These are phyloP conservation scores for Protobothrops flavoviridis DNA, from an alignment of 2,113 vertebrate species.

Conservation along the genomic window DNA sequence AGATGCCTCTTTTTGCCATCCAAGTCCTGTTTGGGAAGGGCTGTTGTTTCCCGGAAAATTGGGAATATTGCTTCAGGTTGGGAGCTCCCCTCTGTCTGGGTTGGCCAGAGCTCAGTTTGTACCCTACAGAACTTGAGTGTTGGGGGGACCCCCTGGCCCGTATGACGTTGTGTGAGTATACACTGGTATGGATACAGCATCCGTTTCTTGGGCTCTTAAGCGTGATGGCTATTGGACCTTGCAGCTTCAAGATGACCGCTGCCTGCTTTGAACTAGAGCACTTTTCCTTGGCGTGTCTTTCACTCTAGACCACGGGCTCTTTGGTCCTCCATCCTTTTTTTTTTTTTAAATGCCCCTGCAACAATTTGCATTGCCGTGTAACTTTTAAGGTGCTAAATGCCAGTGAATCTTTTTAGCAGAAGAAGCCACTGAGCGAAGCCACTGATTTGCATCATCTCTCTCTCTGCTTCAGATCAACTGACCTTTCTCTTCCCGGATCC, in stretches of 20 bases:
- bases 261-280: background rate
- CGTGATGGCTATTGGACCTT: constrained; percentile 1
- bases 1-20: background rate
- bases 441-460: constrained; percentile 65
- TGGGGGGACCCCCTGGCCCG: background rate
- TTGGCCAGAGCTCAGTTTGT: background rate
- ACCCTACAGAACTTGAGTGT: background rate
- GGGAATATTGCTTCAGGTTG: background rate
- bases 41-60: background rate
- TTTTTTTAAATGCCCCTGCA: background rate
- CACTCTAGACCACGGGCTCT: constrained; percentile 33
- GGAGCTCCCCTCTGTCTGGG: background rate
- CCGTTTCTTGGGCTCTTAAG: background rate
- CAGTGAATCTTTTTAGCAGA: background rate
- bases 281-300: constrained; percentile 45
- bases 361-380: background rate
- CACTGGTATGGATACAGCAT: background rate
- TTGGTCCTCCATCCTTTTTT: constrained; percentile 8
- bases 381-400: accelerated
- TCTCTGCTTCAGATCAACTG: constrained; percentile 86
- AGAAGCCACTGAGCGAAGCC: constrained; percentile 47
- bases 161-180: background rate
- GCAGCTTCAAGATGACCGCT: constrained; percentile 49
- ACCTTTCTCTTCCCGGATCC: constrained; percentile 89
- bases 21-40: no score